A percentile compares a stretch with the other conserved stretches of the same genome.
phyloP scores from a whole-genome alignment of 2,797 vertebrate species.

The Syndactyla subalaris region DNA sequence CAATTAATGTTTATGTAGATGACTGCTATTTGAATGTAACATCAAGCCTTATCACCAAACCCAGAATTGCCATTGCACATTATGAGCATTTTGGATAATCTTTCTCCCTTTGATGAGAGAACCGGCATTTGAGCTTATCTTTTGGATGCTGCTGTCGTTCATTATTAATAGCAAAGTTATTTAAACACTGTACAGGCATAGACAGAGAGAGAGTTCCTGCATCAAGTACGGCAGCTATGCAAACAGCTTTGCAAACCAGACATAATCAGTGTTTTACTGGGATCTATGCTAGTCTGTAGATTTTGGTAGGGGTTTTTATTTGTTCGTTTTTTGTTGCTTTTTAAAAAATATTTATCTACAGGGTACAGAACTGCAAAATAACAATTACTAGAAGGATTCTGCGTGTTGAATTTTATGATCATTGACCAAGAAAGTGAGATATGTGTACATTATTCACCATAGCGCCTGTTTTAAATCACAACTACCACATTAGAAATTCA shows the following conservation, averaged over 20 bases:
- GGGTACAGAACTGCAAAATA: constrained; percentile 22
- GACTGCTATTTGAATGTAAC: not conserved
- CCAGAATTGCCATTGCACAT: not conserved
- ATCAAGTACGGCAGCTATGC: not conserved
- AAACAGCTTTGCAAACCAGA: not conserved
- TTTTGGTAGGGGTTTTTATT: not conserved
- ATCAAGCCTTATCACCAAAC: not conserved
- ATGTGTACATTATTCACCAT: not conserved
- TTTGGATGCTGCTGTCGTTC: not conserved
- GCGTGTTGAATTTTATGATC: not conserved
- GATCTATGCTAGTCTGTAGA: not conserved
- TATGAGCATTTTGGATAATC: not conserved
- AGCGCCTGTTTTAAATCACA: not conserved
- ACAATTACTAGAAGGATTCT: not conserved
- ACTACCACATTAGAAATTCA: not conserved
- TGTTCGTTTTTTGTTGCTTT: no score
- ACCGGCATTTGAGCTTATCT: not conserved
- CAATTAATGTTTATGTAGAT: not conserved
- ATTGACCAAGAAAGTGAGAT: not conserved
- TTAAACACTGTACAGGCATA: not conserved
- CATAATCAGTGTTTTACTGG: not conserved
- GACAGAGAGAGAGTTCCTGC: not conserved
- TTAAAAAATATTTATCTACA: not conserved
- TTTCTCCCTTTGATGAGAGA: not conserved
- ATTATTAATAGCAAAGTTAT: not conserved